A percentile compares a stretch with the other conserved stretches of the same genome.
phyloP scores from a whole-genome alignment of 2,888 invertebrate genomes.

The Caradrina kadenii region DNA sequence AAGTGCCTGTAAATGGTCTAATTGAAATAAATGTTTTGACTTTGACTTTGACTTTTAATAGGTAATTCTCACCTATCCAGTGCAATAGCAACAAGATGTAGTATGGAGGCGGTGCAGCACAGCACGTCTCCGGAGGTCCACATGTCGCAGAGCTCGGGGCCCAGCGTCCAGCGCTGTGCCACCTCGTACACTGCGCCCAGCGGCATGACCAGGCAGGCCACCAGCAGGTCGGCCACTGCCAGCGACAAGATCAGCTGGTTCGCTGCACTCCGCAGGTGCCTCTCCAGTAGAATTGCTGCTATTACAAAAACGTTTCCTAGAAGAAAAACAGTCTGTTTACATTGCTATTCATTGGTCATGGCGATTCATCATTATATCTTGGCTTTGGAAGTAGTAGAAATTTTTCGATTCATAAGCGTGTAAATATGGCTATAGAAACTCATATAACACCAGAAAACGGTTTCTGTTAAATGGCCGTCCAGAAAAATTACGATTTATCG shows the following conservation, averaged over 20 bases:
- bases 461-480: too few relatives aligned
- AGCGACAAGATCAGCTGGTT: slow-evolving; percentile 97
- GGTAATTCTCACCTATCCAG: slow-evolving; percentile 92
- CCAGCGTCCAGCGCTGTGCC: slow-evolving; percentile 95
- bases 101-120: slow-evolving; percentile 96
- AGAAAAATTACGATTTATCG: too few relatives aligned
- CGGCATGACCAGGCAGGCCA: slow-evolving; percentile 95
- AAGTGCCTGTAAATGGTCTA: too few relatives aligned
- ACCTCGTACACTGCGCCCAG: slow-evolving; percentile 95
- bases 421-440: too few relatives aligned
- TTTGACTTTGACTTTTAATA: too few relatives aligned
- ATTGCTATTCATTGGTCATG: too few relatives aligned
- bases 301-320: slow-evolving; percentile 98
- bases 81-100: slow-evolving; percentile 95
- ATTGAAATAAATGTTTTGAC: too few relatives aligned
- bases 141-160: slow-evolving; percentile 97
- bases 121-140: slow-evolving; percentile 98
- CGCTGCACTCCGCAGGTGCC: slow-evolving; percentile 96
- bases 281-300: slow-evolving; percentile 96
- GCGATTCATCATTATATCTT: too few relatives aligned
- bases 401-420: too few relatives aligned
- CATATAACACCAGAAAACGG: too few relatives aligned
- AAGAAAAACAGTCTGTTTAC: slow-evolving; percentile 23
- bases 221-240: slow-evolving; percentile 97
- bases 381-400: too few relatives aligned